Evolutionary conservation across 2,888 invertebrate genomes (phyloP).

Genomic region (Rhagophthalmus giganteus): DNA sequence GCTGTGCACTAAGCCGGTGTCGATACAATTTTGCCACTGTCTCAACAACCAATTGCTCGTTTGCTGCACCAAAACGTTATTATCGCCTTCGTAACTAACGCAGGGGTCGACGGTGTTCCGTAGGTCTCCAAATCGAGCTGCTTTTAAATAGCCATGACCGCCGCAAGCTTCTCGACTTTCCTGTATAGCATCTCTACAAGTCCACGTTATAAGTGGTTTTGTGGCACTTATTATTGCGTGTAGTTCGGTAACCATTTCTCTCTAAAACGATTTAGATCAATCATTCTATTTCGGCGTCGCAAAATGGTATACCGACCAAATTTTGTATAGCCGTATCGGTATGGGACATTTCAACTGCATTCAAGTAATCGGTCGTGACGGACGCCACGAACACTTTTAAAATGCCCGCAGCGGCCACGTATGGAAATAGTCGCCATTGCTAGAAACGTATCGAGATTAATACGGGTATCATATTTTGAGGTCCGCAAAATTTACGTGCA

Average conservation of each 20-base stretch:
- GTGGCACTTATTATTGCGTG: slow-evolving; percentile 70
- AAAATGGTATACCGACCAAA: slow-evolving; percentile 42
- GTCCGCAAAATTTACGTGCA: slow-evolving; percentile 65
- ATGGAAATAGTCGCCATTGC: slow-evolving; percentile 83
- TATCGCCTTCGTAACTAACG: slow-evolving; percentile 93
- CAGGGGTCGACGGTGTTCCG: slow-evolving; percentile 86
- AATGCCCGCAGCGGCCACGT: slow-evolving; percentile 70
- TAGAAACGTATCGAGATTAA: slow-evolving; percentile 50
- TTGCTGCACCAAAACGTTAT: slow-evolving; percentile 89
- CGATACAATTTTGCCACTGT: slow-evolving; percentile 62
- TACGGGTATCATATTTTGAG: not conserved
- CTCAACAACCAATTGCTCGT: slow-evolving; percentile 83
- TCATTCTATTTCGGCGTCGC: no score
- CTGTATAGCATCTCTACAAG: slow-evolving; percentile 73
- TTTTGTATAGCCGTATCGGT: slow-evolving; percentile 40
- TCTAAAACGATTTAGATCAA: slow-evolving; percentile 52
- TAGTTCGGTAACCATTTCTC: slow-evolving; percentile 69
- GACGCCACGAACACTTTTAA: slow-evolving; percentile 68
- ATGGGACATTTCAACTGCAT: slow-evolving; percentile 66
- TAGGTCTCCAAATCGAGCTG: slow-evolving; percentile 82
- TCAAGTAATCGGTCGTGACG: slow-evolving; percentile 67
- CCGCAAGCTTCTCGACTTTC: slow-evolving; percentile 87
- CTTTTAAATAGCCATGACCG: slow-evolving; percentile 81
- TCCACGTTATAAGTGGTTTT: slow-evolving; percentile 76
- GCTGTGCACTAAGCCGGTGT: slow-evolving; percentile 59